Evolutionary conservation across 2,797 vertebrate species (phyloP).

Genomic region (Siniperca obscura): DNA sequence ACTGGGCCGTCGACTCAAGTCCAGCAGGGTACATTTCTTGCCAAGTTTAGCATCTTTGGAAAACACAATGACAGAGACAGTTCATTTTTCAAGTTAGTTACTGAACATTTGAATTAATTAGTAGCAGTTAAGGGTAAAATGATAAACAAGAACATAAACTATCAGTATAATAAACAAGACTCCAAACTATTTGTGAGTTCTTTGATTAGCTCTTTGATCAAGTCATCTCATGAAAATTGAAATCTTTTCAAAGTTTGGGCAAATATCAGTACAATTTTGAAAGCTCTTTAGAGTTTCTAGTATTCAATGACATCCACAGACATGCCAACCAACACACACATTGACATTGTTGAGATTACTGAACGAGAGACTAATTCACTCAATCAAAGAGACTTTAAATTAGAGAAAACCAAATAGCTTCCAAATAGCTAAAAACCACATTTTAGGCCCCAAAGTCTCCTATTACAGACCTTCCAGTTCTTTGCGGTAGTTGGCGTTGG

Average conservation of each 20-base stretch:
- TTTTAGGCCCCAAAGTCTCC: conserved; percentile 23
- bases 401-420: conserved; percentile 28
- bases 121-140: background rate
- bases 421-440: conserved; percentile 34
- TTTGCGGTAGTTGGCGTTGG: conserved; percentile 94
- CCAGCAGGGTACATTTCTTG: conserved; percentile 74
- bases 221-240: background rate
- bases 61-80: conserved; percentile 23
- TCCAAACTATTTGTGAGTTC: conserved; percentile 5
- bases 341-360: conserved; percentile 23
- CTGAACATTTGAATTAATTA: conserved; percentile 1
- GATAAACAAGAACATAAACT: conserved; percentile 7
- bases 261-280: background rate
- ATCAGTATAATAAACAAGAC: conserved; percentile 5
- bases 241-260: background rate
- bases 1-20: conserved; percentile 82
- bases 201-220: background rate
- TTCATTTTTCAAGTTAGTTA: background rate
- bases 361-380: conserved; percentile 30
- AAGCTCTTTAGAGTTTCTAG: background rate
- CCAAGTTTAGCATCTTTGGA: conserved; percentile 80
- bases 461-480: conserved; percentile 87
- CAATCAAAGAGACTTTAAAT: conserved; percentile 30
- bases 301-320: conserved; percentile 1
- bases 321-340: conserved; percentile 11